Conservation (phyloP, 2,888 invertebrate species). For the Cantharis flavilabris region DNA sequence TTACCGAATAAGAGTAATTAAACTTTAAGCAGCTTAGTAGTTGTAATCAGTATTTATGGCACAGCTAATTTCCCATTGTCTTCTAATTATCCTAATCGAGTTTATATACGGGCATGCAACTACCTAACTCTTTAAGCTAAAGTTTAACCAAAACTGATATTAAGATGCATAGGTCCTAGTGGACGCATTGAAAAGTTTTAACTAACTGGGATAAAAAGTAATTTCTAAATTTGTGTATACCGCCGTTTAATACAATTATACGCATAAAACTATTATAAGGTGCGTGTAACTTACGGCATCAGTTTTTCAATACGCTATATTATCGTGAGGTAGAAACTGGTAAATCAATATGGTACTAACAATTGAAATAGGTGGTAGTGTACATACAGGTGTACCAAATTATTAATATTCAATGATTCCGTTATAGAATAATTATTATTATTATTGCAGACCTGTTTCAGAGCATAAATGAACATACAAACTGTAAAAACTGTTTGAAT, state of each 20-base stretch:
- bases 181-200: constrained; percentile 21
- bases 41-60: constrained; percentile 25
- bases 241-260: constrained; percentile 1
- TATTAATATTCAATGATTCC: background rate
- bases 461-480: too few species aligned
- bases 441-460: too few species aligned
- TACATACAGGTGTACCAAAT: too few species aligned
- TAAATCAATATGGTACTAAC: too few species aligned
- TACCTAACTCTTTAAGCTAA: constrained; percentile 14
- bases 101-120: constrained; percentile 17
- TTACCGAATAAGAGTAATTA: constrained; percentile 8
- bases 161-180: constrained; percentile 19
- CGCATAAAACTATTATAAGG: background rate
- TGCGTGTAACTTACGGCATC: background rate
- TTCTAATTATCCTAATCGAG: constrained; percentile 22
- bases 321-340: background rate
- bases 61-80: constrained; percentile 21
- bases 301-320: background rate
- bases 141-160: constrained; percentile 9
- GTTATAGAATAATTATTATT: too few species aligned
- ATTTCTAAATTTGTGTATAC: constrained; percentile 11
- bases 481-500: too few species aligned
- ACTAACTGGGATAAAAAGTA: constrained; percentile 23
- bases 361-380: too few species aligned
- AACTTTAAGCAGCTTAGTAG: constrained; percentile 8